Evolutionary conservation across 2,113 vertebrate genomes (phyloP), one percentile per base, ranked within the genome.

Genomic region (Rana temporaria): DNA sequence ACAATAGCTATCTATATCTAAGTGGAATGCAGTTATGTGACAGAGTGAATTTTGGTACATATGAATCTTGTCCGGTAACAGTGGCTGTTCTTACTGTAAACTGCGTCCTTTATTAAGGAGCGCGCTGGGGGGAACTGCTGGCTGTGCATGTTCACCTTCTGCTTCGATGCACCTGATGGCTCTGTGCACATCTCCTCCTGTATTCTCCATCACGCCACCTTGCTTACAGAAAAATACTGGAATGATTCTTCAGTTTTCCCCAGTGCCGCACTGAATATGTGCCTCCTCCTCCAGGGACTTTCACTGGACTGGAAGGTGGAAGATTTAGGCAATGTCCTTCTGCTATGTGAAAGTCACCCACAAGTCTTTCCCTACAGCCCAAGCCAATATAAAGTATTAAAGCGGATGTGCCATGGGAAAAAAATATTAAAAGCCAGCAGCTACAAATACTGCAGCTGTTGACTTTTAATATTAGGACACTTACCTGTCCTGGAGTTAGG

Each of bases 51-150:
- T 63, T 63, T 32, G 6, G 4, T 60, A 30, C 30, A 38, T 14
- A 38, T 71, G 42, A 63, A 81, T 64, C 32, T 73, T 48, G 30
- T 81, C 42, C 57, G 14, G 69, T 73, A 34, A 56, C 63, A 59
- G 4, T 30, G 6, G 16, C 57, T 60, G 18, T 24, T 42, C 64
- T 11, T 53, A 59, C 57, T 64, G 34, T 75, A 75, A 73, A 75
- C 18, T 18, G 26, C 24, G 16, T 66, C 57, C 59, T n/a, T 26
- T 66, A 82, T 48, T 73, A 74, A 82, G 19, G 66, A 53, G 60
- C 22, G 60, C 80, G 67, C 62, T 82, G 74, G 75, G 73, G 32
- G 80, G 12, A 82, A 59, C 30, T 42, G 70, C 53, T 56, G 5
- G 60, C 48, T 26, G 52, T 22, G 53, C 80, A 67, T 30, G 71